Percentiles rank a stretch among this genome's conserved stretches.
Conservation (phyloP, 2,797 vertebrate genomes). For the Protonibea diacanthus region DNA sequence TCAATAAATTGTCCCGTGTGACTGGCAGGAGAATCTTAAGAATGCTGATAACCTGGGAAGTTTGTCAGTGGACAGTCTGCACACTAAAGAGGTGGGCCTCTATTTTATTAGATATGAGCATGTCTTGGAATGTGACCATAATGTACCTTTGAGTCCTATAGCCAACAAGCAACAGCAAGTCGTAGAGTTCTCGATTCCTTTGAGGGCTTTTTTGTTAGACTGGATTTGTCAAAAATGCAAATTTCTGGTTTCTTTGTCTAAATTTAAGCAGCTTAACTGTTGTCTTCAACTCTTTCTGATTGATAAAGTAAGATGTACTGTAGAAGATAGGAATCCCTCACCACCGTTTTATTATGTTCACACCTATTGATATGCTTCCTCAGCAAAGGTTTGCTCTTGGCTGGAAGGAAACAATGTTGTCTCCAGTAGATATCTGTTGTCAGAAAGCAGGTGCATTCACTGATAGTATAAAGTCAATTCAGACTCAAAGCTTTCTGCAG, state of each 20-base stretch:
- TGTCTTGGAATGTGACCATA: conserved; percentile 79
- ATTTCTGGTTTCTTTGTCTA: not conserved
- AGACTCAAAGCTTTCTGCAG: conserved; percentile 10
- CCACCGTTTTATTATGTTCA: conserved; percentile 1
- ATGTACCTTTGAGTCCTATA: conserved; percentile 63
- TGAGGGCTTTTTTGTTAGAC: not conserved
- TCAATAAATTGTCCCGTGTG: conserved; percentile 76
- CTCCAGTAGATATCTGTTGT: not conserved
- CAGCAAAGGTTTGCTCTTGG: not conserved
- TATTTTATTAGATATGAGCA: conserved; percentile 85
- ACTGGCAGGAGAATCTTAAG: conserved; percentile 85
- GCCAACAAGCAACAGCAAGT: conserved; percentile 51
- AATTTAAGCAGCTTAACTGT: not conserved
- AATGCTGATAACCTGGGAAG: conserved; percentile 81
- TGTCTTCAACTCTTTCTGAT: not conserved
- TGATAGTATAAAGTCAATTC: not conserved
- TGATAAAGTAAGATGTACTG: conserved; percentile 2
- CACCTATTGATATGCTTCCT: not conserved
- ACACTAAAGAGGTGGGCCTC: conserved; percentile 74
- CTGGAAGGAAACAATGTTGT: conserved; percentile 3
- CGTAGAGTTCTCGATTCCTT: not conserved
- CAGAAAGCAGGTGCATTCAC: conserved; percentile 17
- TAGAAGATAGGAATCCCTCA: conserved; percentile 7
- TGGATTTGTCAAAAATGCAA: not conserved
- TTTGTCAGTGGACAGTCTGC: conserved; percentile 76